Evolutionary conservation across 2,888 invertebrate species (phyloP).

Genomic region (Acronicta alni): DNA sequence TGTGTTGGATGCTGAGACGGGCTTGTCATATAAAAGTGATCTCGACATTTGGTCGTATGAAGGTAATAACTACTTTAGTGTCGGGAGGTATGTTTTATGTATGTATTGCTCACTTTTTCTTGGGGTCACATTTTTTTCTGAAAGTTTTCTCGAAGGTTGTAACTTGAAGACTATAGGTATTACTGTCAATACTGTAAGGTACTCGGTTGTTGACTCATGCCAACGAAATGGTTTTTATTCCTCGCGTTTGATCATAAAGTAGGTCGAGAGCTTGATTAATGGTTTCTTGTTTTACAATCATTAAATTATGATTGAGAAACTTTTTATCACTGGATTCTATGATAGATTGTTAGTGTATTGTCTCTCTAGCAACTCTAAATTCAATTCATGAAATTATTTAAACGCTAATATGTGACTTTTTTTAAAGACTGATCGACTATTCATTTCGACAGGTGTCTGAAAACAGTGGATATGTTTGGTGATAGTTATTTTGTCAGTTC

Average conservation of each 20-base stretch:
- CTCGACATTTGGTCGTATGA: conserved; percentile 31
- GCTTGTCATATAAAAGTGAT: conserved; percentile 18
- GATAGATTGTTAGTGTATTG: background rate
- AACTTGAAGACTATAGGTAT: background rate
- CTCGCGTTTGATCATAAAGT: background rate
- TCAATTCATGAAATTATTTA: background rate
- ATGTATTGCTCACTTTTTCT: conserved; percentile 31
- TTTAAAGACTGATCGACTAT: too few species aligned
- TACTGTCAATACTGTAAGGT: conserved; percentile 20
- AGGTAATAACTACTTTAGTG: conserved; percentile 44
- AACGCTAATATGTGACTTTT: too few species aligned
- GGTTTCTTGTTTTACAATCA: conserved; percentile 4
- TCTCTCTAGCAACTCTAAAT: background rate
- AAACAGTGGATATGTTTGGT: too few species aligned
- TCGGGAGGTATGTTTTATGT: conserved; percentile 42
- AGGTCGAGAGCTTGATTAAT: conserved; percentile 13
- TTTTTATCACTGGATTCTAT: background rate
- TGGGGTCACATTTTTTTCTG: conserved; percentile 12
- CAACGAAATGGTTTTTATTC: conserved; percentile 1
- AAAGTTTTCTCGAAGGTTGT: conserved; percentile 3
- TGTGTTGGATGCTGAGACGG: conserved; percentile 12
- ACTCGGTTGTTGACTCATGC: background rate
- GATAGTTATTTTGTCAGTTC: too few species aligned
- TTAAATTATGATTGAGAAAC: background rate
- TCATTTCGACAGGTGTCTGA: too few species aligned